Evolutionary conservation across 2,888 invertebrate species (phyloP).

Genomic region (Uloborus plumipes): DNA sequence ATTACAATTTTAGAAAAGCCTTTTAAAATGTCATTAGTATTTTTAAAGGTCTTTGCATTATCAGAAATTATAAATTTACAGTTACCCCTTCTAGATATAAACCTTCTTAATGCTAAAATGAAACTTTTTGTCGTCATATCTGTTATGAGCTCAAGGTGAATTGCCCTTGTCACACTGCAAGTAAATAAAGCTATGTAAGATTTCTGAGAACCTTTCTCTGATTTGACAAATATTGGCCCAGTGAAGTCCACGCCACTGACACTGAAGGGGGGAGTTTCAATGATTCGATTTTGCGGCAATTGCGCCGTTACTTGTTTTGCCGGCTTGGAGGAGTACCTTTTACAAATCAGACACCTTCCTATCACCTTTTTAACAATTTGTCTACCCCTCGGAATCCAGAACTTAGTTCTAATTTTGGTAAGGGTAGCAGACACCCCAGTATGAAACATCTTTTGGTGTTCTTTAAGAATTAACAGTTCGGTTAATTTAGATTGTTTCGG

Average conservation of each 20-base stretch:
- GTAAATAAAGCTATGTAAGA: conserved; percentile 8
- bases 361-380: background rate
- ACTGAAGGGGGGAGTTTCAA: background rate
- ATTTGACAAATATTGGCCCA: background rate
- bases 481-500: background rate
- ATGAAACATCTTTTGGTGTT: background rate
- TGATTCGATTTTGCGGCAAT: background rate
- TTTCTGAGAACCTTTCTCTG: background rate
- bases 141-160: background rate
- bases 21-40: background rate
- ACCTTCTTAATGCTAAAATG: background rate
- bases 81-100: background rate
- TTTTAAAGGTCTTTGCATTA: background rate
- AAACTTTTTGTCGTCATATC: background rate
- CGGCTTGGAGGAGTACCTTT: background rate
- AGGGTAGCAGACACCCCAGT: background rate
- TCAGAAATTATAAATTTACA: background rate
- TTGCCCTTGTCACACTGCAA: background rate
- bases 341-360: background rate
- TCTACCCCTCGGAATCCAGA: background rate
- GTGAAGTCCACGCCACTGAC: background rate
- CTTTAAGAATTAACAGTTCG: background rate
- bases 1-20: background rate
- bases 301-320: background rate
- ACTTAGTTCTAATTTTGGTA: background rate